A percentile compares a stretch with the other conserved stretches of the same genome.
These are phyloP conservation scores for Chamaetylas fuelleborni DNA, from an alignment of 2,113 vertebrate genomes.

Conservation along the genomic window DNA sequence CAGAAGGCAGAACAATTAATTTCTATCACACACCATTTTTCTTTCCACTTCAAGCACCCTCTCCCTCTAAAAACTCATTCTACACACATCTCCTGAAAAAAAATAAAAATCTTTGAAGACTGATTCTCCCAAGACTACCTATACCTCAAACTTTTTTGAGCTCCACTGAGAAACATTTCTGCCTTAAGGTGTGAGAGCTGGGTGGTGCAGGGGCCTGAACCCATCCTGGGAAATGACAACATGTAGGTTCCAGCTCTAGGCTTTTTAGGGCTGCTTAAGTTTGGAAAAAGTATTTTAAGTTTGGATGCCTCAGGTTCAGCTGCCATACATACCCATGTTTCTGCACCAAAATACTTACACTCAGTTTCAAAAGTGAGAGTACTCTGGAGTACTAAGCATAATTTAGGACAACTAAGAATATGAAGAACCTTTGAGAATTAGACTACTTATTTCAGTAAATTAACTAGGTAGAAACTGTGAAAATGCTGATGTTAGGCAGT, in stretches of 20 bases:
- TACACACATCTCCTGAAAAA: background rate
- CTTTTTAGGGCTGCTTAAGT: background rate
- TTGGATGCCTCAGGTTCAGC: background rate
- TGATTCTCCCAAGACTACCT: background rate
- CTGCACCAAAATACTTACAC: background rate
- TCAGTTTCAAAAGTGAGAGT: background rate
- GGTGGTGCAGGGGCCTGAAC: background rate
- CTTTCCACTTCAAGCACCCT: background rate
- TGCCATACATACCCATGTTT: background rate
- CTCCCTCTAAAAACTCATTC: background rate
- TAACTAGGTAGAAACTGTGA: conserved; percentile 1
- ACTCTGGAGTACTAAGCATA: background rate
- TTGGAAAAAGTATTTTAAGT: background rate
- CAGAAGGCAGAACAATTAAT: conserved; percentile 7
- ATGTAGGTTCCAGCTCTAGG: background rate
- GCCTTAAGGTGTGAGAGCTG: background rate
- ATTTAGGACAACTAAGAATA: conserved; percentile 16
- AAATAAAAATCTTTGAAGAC: background rate
- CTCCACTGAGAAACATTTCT: background rate
- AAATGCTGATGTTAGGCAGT: conserved; percentile 45
- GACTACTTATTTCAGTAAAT: conserved; percentile 8
- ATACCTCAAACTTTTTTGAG: background rate
- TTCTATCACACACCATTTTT: background rate
- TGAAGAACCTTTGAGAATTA: conserved; percentile 26
- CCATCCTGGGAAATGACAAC: background rate